Evolutionary conservation across 1,140 invertebrate genomes (phyloP).

Genomic region (Riptortus pedestris): DNA sequence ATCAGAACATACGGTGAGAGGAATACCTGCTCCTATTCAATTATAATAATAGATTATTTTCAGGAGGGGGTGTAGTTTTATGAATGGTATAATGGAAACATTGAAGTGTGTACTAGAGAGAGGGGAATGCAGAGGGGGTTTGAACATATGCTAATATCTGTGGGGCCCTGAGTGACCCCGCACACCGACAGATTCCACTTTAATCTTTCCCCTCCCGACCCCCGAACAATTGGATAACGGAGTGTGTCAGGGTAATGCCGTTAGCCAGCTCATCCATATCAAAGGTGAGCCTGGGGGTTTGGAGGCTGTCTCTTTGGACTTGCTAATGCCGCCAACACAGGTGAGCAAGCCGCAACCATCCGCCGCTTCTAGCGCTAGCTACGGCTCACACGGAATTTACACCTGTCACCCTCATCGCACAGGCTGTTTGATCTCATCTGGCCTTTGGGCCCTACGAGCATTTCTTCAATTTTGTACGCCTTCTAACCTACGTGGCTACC

Average conservation of each 20-base stretch:
- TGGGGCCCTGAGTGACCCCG: not conserved
- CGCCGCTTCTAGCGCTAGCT: too few relatives aligned
- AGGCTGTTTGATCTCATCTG: not conserved
- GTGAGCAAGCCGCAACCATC: slow-evolving; percentile 2
- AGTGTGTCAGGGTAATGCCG: not conserved
- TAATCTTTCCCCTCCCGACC: slow-evolving; percentile 2
- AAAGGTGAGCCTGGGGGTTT: not conserved
- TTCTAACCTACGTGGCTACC: not conserved
- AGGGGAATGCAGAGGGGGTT: not conserved
- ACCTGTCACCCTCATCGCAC: not conserved
- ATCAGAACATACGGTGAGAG: too few relatives aligned
- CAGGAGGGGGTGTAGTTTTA: too few relatives aligned
- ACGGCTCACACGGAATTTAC: too few relatives aligned
- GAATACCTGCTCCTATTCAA: too few relatives aligned
- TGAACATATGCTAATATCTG: slow-evolving; percentile 4
- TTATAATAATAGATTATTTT: too few relatives aligned
- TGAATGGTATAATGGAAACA: too few relatives aligned
- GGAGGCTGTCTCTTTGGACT: too few relatives aligned
- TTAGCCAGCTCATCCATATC: not conserved
- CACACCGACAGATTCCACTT: slow-evolving; percentile 4
- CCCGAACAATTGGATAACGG: not conserved
- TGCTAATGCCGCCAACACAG: not conserved
- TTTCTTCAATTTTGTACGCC: too few relatives aligned
- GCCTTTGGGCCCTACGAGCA: not conserved
- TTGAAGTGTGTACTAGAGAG: too few relatives aligned